Evolutionary conservation across 2,113 vertebrate species (phyloP).

Genomic region (Antennarius striatus): DNA sequence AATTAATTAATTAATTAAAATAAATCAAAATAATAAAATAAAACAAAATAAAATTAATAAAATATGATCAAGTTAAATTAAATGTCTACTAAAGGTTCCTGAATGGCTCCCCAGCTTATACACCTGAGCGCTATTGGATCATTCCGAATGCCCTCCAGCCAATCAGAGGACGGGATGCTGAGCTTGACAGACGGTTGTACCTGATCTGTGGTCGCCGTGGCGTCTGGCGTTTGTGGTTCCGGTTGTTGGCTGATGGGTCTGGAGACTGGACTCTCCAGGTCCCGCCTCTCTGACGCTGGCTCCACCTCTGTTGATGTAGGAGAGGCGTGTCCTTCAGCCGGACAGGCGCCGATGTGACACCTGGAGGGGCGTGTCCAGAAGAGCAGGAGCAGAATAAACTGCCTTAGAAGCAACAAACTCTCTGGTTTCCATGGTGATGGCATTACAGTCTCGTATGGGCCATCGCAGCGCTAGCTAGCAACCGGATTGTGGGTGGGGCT

Average conservation of each 20-base stretch:
- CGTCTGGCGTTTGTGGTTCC: constrained; percentile 9
- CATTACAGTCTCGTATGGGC: too few relatives aligned
- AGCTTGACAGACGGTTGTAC: constrained; percentile 25
- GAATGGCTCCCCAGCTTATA: too few relatives aligned
- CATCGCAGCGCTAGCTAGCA: neutral
- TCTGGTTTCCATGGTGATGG: neutral
- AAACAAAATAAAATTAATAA: too few relatives aligned
- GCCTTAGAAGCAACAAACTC: neutral
- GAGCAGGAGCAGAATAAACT: neutral
- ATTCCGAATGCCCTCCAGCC: neutral
- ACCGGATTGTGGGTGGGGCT: neutral
- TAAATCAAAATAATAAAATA: too few relatives aligned
- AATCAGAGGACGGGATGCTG: neutral
- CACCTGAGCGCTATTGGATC: neutral
- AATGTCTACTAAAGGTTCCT: too few relatives aligned
- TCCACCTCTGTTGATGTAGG: constrained; percentile 34
- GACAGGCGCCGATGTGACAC: constrained; percentile 24
- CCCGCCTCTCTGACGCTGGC: constrained; percentile 20
- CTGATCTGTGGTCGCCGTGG: constrained; percentile 21
- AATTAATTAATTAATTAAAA: too few relatives aligned
- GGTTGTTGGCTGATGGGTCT: constrained; percentile 32
- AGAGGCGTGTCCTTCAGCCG: neutral
- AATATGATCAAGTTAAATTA: too few relatives aligned
- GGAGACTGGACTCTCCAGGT: constrained; percentile 29
- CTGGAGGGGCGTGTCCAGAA: constrained; percentile 28